These are phyloP conservation scores for Plagodis dolabraria DNA, from an alignment of 2,888 invertebrate species.

Conservation along the genomic window DNA sequence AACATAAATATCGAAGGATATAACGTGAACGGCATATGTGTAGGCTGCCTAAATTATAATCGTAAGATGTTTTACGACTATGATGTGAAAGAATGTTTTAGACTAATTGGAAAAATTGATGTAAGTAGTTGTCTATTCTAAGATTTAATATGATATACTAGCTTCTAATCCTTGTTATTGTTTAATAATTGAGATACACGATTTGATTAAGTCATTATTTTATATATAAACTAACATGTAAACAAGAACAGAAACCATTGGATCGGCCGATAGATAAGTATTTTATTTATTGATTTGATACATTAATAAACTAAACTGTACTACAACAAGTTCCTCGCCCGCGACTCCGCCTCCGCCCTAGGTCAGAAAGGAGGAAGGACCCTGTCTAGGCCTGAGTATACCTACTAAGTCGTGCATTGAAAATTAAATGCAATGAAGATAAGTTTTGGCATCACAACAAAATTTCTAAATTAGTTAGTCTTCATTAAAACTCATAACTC, in stretches of 20 bases:
- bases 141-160: not conserved
- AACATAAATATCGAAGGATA: conserved; percentile 80
- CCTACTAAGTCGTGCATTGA: no score
- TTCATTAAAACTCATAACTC: no score
- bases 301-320: not conserved
- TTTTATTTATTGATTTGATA: conserved; percentile 4
- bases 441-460: no score
- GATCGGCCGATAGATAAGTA: conserved; percentile 60
- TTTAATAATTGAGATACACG: not conserved
- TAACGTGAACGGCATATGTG: conserved; percentile 79
- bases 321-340: no score
- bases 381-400: no score
- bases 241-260: conserved; percentile 70
- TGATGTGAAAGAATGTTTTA: conserved; percentile 64
- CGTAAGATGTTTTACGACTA: conserved; percentile 70
- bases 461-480: no score
- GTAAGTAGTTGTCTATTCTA: conserved; percentile 52
- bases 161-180: not conserved
- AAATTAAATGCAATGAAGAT: no score
- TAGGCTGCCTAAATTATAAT: conserved; percentile 75
- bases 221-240: conserved; percentile 40
- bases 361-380: no score
- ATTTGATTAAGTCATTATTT: conserved; percentile 44
- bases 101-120: conserved; percentile 68
- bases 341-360: no score